These are phyloP conservation scores for Gymnothorax reevesii DNA, from an alignment of 2,797 vertebrate species.

Conservation along the genomic window DNA sequence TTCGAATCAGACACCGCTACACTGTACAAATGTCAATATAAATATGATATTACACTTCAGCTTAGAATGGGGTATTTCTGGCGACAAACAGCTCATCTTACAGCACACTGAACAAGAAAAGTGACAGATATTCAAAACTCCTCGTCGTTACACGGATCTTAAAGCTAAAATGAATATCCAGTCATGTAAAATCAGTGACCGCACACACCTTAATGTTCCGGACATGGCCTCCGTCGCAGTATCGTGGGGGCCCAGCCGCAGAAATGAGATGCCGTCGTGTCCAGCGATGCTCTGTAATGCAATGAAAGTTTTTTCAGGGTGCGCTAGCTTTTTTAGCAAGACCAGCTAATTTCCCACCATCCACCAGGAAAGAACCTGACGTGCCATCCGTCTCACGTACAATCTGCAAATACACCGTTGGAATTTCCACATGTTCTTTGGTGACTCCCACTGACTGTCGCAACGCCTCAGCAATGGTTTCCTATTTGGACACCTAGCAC, in stretches of 20 bases:
- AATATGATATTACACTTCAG: too few species aligned
- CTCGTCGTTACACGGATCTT: background rate
- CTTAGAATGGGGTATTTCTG: background rate
- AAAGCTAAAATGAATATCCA: background rate
- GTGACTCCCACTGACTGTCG: background rate
- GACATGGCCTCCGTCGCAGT: conserved; percentile 60
- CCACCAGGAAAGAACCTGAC: conserved; percentile 28
- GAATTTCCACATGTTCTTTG: conserved; percentile 29
- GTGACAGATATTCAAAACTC: background rate
- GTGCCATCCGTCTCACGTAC: background rate
- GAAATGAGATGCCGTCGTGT: background rate
- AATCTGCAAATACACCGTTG: background rate
- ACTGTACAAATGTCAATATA: too few species aligned
- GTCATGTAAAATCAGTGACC: background rate
- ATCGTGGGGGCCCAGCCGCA: conserved; percentile 38
- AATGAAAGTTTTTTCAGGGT: conserved; percentile 37
- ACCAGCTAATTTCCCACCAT: conserved; percentile 35
- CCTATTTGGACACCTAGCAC: background rate
- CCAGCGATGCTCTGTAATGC: conserved; percentile 38
- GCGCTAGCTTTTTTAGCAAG: conserved; percentile 48
- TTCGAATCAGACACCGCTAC: too few species aligned
- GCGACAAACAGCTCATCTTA: background rate
- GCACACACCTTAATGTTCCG: conserved; percentile 65
- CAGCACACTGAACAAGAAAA: background rate
- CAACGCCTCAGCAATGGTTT: background rate